phyloP scores from a whole-genome alignment of 2,113 vertebrate species.

The Coreoperca whiteheadi region DNA sequence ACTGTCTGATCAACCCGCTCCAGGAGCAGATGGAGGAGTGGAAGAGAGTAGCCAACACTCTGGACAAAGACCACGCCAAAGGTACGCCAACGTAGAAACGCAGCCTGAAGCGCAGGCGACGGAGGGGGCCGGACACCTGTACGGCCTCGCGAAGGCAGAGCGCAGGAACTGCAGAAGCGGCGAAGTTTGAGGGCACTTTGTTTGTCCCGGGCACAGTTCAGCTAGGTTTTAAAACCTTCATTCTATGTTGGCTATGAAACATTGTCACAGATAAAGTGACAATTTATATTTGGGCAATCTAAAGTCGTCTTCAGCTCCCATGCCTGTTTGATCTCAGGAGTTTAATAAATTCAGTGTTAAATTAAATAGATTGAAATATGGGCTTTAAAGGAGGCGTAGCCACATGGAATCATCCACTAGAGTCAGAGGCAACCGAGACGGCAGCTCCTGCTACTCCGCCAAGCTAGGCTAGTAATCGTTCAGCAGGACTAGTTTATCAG shows the following conservation, averaged over 20 bases:
- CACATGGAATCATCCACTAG: background rate
- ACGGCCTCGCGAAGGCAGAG: background rate
- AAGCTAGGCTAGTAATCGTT: too few relatives aligned
- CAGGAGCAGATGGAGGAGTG: conserved; percentile 98
- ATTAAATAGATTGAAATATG: background rate
- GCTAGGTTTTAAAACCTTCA: too few relatives aligned
- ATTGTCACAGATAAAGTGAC: too few relatives aligned
- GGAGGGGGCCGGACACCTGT: background rate
- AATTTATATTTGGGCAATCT: too few relatives aligned
- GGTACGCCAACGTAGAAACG: conserved; percentile 69
- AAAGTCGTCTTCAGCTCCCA: too few relatives aligned
- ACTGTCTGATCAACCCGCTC: conserved; percentile 94
- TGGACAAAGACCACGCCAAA: conserved; percentile 96
- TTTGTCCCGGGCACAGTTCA: too few relatives aligned
- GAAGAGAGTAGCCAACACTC: conserved; percentile 92
- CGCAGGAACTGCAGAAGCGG: too few relatives aligned
- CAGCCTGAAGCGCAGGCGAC: background rate
- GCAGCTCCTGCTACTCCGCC: too few relatives aligned
- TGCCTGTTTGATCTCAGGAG: background rate
- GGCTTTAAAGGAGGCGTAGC: background rate
- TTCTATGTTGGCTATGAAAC: too few relatives aligned
- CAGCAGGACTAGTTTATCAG: too few relatives aligned
- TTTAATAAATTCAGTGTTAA: too few relatives aligned
- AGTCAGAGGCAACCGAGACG: background rate
- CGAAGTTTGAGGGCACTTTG: too few relatives aligned